Evolutionary conservation across 2,888 invertebrate genomes (phyloP).

Genomic region (Drosophila atripex): DNA sequence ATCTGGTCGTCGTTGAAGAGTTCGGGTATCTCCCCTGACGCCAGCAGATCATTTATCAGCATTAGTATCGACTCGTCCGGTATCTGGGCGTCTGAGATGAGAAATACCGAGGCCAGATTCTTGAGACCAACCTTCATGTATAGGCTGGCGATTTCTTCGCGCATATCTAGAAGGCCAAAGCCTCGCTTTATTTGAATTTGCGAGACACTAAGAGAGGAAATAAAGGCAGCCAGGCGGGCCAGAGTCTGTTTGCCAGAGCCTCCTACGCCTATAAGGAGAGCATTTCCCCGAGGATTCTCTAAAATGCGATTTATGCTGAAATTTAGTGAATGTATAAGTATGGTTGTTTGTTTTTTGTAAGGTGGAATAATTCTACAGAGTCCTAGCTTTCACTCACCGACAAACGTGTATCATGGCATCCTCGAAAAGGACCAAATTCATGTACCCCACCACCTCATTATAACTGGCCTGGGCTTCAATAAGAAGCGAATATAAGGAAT

Average conservation of each 20-base stretch:
- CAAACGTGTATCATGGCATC: conserved; percentile 97
- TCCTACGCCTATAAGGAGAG: conserved; percentile 96
- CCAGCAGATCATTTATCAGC: conserved; percentile 95
- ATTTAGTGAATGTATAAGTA: background rate
- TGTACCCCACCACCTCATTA: conserved; percentile 94
- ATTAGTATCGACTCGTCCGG: conserved; percentile 95
- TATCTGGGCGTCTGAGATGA: conserved; percentile 97
- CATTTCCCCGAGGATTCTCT: conserved; percentile 96
- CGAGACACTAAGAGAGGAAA: conserved; percentile 95
- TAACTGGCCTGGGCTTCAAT: conserved; percentile 92
- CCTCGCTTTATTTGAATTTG: conserved; percentile 96
- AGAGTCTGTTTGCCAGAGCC: conserved; percentile 98
- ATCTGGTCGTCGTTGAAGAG: conserved; percentile 95
- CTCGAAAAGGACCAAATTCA: conserved; percentile 97
- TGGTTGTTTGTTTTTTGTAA: too few species aligned
- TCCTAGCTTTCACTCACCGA: conserved; percentile 84
- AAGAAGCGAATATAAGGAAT: conserved; percentile 89
- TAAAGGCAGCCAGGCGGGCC: conserved; percentile 94
- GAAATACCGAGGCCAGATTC: conserved; percentile 92
- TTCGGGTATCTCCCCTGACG: conserved; percentile 97
- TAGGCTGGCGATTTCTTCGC: conserved; percentile 88
- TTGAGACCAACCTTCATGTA: conserved; percentile 95
- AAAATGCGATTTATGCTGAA: conserved; percentile 94
- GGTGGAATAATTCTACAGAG: too few species aligned
- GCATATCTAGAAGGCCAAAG: conserved; percentile 92